Percentiles rank a stretch among this genome's conserved stretches.
Conservation (phyloP, 1,140 invertebrate genomes). For the Drosophila trapezifrons region DNA sequence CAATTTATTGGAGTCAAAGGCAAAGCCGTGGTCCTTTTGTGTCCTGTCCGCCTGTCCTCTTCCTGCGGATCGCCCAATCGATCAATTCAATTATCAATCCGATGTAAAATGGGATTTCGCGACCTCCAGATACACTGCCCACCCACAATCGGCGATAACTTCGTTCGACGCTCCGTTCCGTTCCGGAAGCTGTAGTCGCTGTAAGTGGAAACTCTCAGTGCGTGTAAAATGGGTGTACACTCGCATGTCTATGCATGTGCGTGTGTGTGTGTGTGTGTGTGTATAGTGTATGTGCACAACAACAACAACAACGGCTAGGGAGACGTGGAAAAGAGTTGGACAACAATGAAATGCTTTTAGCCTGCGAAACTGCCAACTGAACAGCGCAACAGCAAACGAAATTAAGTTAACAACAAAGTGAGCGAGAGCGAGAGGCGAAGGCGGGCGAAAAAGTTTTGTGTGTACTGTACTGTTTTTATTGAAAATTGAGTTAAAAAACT, state of each 20-base stretch:
- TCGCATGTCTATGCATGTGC: too few relatives aligned
- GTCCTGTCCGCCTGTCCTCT: background rate
- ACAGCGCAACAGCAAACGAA: conserved; percentile 58
- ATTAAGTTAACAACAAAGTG: conserved; percentile 78
- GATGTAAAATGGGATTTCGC: conserved; percentile 9
- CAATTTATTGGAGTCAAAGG: conserved; percentile 33
- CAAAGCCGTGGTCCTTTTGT: background rate
- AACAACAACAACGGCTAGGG: conserved; percentile 13
- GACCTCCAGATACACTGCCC: background rate
- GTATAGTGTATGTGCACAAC: conserved; percentile 13
- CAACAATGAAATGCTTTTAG: conserved; percentile 83
- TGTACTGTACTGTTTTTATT: conserved; percentile 74
- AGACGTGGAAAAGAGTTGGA: conserved; percentile 53
- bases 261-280: conserved; percentile 29
- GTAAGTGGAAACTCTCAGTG: conserved; percentile 71
- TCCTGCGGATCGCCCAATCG: conserved; percentile 20
- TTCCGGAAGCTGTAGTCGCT: conserved; percentile 21
- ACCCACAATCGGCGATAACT: conserved; percentile 22
- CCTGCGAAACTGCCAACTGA: conserved; percentile 47
- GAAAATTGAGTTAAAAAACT: conserved; percentile 78
- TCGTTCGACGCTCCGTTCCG: conserved; percentile 7
- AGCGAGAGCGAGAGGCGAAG: conserved; percentile 16
- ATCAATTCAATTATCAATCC: conserved; percentile 42
- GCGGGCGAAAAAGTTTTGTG: conserved; percentile 64
- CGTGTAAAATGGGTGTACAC: conserved; percentile 62